Evolutionary conservation across 2,888 invertebrate genomes (phyloP), one percentile per base, ranked within the genome.

Genomic region (Limnephilus auricula): DNA sequence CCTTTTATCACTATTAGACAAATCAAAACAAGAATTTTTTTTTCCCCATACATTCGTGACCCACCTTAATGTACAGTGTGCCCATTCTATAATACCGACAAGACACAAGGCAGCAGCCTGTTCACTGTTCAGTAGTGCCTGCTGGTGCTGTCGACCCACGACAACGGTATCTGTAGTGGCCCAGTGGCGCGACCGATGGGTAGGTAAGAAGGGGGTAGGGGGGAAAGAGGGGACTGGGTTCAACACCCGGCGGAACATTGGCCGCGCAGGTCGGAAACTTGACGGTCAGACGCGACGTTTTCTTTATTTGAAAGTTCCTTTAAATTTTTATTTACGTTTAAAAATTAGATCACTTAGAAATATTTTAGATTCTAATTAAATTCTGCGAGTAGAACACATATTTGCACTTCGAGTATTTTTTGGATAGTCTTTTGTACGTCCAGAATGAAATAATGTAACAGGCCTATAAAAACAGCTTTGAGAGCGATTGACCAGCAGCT

Each of bases 161-260:
- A 40, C 40, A 85, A 85, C 84, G 84, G 84, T n/a, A 40, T 40
- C 40, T 30, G 45, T 85, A n/a, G 84, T 85, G 84, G 45, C 84
- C 45, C 30, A 85, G 25, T 40, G 30, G 84, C 30, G 13, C 1
- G 82, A n/a, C 34, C 10, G 37, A 30, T 2, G n/a, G 10, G 25
- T 25, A 5, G 32, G 13, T 25, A 15, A 37, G n/a, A n/a, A 6
- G 37, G 10, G 30, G n/a, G 84, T 0, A 1, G 37, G 84, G 84
- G 10, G 31, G n/a, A 2, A 4, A n/a, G 84, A 30, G 37, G 45
- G 12, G 18, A 13, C 12, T n/a, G 45, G 45, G 84, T 40, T 85
- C 84, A 85, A 85, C 84, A 40, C 84, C 40, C 45, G 84, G 40
- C 84, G 45, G 40, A 30, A 85, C 40, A 25, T 40, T 40, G 84